Percentiles rank a stretch among this genome's conserved stretches.
Evolutionary conservation across 1,140 invertebrate species (phyloP).

Genomic region (Sitophilus oryzae): DNA sequence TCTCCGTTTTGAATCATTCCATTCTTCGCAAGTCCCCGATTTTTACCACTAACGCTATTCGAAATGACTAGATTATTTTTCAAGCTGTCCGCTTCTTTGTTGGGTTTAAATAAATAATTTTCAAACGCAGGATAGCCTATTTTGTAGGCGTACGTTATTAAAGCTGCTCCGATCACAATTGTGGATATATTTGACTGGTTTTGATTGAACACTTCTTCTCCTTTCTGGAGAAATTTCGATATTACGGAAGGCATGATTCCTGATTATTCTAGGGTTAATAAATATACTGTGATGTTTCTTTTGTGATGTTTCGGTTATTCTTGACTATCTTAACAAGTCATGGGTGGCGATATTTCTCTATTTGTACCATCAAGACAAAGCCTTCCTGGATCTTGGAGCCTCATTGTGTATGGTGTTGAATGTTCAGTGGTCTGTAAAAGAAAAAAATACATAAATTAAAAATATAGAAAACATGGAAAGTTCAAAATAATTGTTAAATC

Average conservation of each 20-base stretch:
- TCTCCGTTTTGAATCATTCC: conserved; percentile 25
- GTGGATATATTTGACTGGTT: conserved; percentile 44
- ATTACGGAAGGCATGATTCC: conserved; percentile 64
- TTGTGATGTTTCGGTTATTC: no score
- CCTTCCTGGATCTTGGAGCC: no score
- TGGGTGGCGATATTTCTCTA: no score
- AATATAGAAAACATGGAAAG: no score
- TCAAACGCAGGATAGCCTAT: conserved; percentile 45
- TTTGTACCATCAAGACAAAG: no score
- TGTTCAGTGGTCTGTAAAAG: no score
- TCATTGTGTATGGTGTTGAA: no score
- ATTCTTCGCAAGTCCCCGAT: background rate
- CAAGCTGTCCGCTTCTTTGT: conserved; percentile 37
- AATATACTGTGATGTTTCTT: no score
- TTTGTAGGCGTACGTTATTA: conserved; percentile 46
- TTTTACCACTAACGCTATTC: conserved; percentile 15
- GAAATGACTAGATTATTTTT: conserved; percentile 42
- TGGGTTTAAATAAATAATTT: conserved; percentile 30
- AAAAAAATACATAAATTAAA: no score
- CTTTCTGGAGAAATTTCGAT: conserved; percentile 59
- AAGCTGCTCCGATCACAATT: conserved; percentile 43
- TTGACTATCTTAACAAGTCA: no score
- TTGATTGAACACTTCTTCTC: conserved; percentile 47
- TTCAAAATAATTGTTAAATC: no score
- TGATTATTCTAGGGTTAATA: no score